Evolutionary conservation across 2,797 vertebrate species (phyloP).

Genomic region (Macropodus opercularis): DNA sequence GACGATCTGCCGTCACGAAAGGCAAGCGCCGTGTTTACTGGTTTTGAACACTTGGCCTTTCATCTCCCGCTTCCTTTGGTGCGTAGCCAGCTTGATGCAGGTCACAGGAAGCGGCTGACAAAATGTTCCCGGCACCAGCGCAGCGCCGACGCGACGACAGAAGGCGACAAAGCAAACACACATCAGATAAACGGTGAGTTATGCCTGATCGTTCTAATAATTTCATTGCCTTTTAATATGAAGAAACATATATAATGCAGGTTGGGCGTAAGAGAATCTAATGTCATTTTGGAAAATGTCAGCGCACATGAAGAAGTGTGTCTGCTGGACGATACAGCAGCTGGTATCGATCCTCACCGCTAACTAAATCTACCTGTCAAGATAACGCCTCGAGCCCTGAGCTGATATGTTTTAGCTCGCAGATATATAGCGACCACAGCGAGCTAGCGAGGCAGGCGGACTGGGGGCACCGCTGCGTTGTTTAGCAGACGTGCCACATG

Average conservation of each 20-base stretch:
- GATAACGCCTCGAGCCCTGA: constrained; percentile 48
- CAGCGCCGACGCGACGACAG: not conserved
- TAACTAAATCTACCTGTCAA: constrained; percentile 77
- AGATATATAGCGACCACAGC: constrained; percentile 48
- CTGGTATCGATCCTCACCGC: constrained; percentile 70
- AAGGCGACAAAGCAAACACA: constrained; percentile 18
- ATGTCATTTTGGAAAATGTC: constrained; percentile 67
- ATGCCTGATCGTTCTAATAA: constrained; percentile 35
- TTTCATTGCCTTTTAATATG: constrained; percentile 50
- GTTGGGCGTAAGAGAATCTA: constrained; percentile 52
- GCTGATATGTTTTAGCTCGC: constrained; percentile 54
- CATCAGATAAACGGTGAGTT: not conserved
- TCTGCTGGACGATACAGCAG: constrained; percentile 44
- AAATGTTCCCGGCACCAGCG: not conserved
- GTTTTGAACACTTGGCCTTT: constrained; percentile 47
- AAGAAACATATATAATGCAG: constrained; percentile 38
- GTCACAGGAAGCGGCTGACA: constrained; percentile 33
- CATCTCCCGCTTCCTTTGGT: constrained; percentile 24
- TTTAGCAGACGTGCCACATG: constrained; percentile 75
- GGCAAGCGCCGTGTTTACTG: constrained; percentile 38
- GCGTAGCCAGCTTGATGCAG: constrained; percentile 13
- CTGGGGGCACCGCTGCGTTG: constrained; percentile 63
- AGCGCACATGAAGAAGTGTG: constrained; percentile 27
- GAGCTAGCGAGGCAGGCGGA: constrained; percentile 30
- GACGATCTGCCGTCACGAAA: constrained; percentile 36